A percentile compares a stretch with the other conserved stretches of the same genome.
phyloP scores from a whole-genome alignment of 2,113 vertebrate species.

The Triplophysa siluroides region DNA sequence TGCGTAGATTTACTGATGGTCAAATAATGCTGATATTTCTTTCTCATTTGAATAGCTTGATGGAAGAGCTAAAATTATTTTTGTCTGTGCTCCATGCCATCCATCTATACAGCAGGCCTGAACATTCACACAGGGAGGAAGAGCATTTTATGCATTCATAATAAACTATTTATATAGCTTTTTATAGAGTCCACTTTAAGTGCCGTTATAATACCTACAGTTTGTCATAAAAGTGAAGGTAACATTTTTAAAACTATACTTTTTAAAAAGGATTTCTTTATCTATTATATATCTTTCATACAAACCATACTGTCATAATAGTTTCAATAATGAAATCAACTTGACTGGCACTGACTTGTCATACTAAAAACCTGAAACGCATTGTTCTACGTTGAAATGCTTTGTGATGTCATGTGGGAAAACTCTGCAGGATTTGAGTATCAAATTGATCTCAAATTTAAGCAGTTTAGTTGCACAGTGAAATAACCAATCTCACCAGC shows the following conservation, averaged over 20 bases:
- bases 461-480: not conserved
- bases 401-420: not conserved
- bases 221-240: too few relatives aligned
- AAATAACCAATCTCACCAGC: not conserved
- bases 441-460: not conserved
- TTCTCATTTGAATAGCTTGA: not conserved
- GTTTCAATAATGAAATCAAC: too few relatives aligned
- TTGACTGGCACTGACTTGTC: not conserved
- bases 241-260: too few relatives aligned
- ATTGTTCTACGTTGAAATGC: not conserved
- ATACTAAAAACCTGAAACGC: not conserved
- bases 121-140: constrained; percentile 11
- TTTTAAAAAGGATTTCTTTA: too few relatives aligned
- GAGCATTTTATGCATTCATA: not conserved
- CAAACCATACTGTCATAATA: too few relatives aligned
- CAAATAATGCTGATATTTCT: constrained; percentile 7
- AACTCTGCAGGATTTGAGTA: not conserved
- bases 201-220: too few relatives aligned
- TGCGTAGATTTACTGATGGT: constrained; percentile 22
- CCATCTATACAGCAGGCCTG: not conserved
- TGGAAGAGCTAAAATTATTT: not conserved
- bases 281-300: too few relatives aligned
- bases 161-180: not conserved
- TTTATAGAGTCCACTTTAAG: too few relatives aligned
- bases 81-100: too few relatives aligned